phyloP scores from a whole-genome alignment of 1,140 invertebrate species.

The Drosophila arizonae region DNA sequence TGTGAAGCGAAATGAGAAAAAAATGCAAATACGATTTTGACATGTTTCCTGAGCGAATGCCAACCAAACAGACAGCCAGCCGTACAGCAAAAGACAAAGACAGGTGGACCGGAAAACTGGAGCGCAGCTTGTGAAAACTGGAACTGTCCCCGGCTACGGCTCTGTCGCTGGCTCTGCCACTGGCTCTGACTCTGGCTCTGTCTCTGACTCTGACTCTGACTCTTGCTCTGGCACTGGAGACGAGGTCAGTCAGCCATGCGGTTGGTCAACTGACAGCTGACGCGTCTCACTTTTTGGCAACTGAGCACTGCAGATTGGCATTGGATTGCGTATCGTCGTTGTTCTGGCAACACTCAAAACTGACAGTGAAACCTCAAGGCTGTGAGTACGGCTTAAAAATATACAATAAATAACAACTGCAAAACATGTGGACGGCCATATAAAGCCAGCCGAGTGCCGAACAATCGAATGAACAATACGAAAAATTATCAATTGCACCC shows the following conservation, averaged over 20 bases:
- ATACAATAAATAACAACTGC: background rate
- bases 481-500: background rate
- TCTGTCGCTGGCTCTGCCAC: background rate
- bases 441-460: background rate
- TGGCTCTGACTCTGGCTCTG: background rate
- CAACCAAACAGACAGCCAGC: slow-evolving; percentile 15
- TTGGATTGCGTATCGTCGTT: slow-evolving; percentile 6
- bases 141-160: background rate
- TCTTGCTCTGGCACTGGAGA: slow-evolving; percentile 15
- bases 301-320: slow-evolving; percentile 24
- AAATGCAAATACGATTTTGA: slow-evolving; percentile 71
- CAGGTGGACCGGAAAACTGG: background rate
- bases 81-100: background rate
- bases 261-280: slow-evolving; percentile 42
- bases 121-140: slow-evolving; percentile 23
- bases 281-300: slow-evolving; percentile 24
- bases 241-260: slow-evolving; percentile 42
- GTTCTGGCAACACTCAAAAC: slow-evolving; percentile 3
- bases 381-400: slow-evolving; percentile 1
- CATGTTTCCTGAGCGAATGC: slow-evolving; percentile 52
- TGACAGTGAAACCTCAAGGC: background rate
- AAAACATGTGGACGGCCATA: background rate
- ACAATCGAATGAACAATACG: background rate
- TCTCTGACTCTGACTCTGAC: background rate
- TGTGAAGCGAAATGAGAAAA: slow-evolving; percentile 11